Percentiles rank a stretch among this genome's conserved stretches.
phyloP scores from a whole-genome alignment of 2,888 invertebrate genomes.

The Xylocampa areola region DNA sequence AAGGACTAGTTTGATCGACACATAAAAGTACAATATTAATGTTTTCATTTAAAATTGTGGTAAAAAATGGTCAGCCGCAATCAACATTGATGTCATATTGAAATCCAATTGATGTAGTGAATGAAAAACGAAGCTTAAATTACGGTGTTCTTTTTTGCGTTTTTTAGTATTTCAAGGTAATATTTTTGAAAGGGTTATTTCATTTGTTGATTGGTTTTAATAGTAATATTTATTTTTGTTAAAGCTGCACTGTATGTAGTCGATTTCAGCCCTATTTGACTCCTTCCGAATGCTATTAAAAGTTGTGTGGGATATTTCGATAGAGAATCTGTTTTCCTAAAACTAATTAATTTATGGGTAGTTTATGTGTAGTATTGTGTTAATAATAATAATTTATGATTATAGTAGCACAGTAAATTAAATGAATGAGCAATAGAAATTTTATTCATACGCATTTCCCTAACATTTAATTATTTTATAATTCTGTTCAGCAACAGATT shows the following conservation, averaged over 20 bases:
- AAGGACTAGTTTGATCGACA: background rate
- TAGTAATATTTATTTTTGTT: background rate
- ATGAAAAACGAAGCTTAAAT: conserved; percentile 22
- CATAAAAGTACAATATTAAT: background rate
- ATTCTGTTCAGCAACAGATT: too few species aligned
- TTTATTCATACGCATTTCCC: too few species aligned
- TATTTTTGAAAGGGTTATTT: conserved; percentile 13
- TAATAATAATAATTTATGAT: too few species aligned
- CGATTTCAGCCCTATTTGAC: too few species aligned
- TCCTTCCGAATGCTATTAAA: too few species aligned
- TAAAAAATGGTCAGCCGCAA: conserved; percentile 23
- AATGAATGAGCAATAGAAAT: too few species aligned
- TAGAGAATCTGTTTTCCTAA: too few species aligned
- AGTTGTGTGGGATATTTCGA: too few species aligned
- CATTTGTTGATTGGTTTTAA: conserved; percentile 7
- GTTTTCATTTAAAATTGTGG: conserved; percentile 15
- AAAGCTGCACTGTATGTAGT: background rate
- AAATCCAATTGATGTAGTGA: conserved; percentile 33
- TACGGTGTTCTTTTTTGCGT: conserved; percentile 16
- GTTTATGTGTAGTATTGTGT: too few species aligned
- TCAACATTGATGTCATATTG: conserved; percentile 38
- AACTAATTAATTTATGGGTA: too few species aligned
- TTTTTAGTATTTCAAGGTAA: conserved; percentile 13
- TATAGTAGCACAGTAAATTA: too few species aligned
- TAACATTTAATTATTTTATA: too few species aligned